Conservation (phyloP, 2,113 vertebrate genomes). For the Actenoides hombroni region DNA sequence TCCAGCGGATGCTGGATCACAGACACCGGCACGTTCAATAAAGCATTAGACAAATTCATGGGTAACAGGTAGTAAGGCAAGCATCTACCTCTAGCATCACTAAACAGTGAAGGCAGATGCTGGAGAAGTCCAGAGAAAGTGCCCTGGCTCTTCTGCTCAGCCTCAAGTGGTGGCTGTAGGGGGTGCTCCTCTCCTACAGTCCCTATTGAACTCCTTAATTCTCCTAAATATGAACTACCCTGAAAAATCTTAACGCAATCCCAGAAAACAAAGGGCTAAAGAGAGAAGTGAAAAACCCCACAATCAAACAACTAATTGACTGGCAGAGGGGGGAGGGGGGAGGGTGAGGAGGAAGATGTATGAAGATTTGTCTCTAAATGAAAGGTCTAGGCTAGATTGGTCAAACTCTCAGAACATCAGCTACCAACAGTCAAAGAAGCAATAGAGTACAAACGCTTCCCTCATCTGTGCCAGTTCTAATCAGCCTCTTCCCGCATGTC, state of each 20-base stretch:
- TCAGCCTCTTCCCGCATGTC: fast-evolving
- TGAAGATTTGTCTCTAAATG: background rate
- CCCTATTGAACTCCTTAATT: background rate
- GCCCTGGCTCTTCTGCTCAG: background rate
- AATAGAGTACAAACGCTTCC: background rate
- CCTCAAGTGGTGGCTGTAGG: background rate
- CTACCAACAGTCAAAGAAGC: background rate
- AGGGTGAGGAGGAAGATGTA: background rate
- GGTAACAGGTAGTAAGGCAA: background rate
- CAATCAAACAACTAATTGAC: background rate
- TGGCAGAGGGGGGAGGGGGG: too few relatives aligned
- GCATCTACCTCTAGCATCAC: background rate
- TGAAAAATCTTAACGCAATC: background rate
- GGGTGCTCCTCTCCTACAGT: background rate
- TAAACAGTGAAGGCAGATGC: background rate
- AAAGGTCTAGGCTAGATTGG: background rate
- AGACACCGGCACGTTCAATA: background rate
- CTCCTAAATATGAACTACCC: background rate
- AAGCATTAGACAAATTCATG: background rate
- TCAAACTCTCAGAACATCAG: background rate
- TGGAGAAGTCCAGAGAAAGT: background rate
- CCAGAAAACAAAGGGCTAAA: background rate
- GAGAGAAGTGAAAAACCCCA: too few relatives aligned
- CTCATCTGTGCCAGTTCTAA: background rate
- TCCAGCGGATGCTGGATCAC: background rate